Evolutionary conservation across 2,888 invertebrate genomes (phyloP).

Genomic region (Melieria picta): DNA sequence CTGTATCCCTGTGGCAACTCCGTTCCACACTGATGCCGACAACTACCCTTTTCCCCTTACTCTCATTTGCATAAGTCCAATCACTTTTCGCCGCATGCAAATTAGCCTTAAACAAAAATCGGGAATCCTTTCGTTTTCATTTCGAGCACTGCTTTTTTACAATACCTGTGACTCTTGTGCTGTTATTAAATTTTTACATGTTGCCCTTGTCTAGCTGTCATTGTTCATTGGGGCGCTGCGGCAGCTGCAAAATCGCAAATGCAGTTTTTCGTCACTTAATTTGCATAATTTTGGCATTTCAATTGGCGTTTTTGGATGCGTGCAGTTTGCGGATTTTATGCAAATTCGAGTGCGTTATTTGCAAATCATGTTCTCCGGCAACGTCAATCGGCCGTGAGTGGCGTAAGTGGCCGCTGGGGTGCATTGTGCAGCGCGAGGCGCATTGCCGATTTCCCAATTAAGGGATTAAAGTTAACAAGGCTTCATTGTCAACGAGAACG

Average conservation of each 20-base stretch:
- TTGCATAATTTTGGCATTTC: slow-evolving; percentile 33
- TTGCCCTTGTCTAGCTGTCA: slow-evolving; percentile 14
- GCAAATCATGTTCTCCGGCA: slow-evolving; percentile 60
- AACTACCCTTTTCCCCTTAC: slow-evolving; percentile 21
- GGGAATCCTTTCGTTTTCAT: slow-evolving; percentile 34
- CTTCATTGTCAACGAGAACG: neutral
- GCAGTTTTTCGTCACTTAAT: slow-evolving; percentile 19
- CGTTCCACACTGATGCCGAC: neutral
- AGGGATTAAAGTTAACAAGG: slow-evolving; percentile 26
- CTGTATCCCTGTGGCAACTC: too few species aligned
- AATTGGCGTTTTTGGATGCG: slow-evolving; percentile 22
- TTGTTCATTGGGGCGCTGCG: slow-evolving; percentile 25
- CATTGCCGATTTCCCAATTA: slow-evolving; percentile 19
- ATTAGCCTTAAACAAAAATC: too few species aligned
- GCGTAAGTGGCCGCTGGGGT: neutral
- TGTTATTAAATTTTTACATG: neutral
- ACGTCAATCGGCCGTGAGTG: slow-evolving; percentile 52
- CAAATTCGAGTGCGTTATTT: slow-evolving; percentile 63
- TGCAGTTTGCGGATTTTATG: slow-evolving; percentile 48
- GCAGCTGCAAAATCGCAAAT: slow-evolving; percentile 8
- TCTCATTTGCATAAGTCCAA: slow-evolving; percentile 22
- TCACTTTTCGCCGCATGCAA: slow-evolving; percentile 14
- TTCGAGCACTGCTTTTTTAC: slow-evolving; percentile 10
- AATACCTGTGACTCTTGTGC: slow-evolving; percentile 23
- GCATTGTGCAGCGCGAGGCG: neutral